Percentiles rank a stretch among this genome's conserved stretches.
These are phyloP conservation scores for Philhelius pedissequus DNA, from an alignment of 2,888 invertebrate species.

Conservation along the genomic window DNA sequence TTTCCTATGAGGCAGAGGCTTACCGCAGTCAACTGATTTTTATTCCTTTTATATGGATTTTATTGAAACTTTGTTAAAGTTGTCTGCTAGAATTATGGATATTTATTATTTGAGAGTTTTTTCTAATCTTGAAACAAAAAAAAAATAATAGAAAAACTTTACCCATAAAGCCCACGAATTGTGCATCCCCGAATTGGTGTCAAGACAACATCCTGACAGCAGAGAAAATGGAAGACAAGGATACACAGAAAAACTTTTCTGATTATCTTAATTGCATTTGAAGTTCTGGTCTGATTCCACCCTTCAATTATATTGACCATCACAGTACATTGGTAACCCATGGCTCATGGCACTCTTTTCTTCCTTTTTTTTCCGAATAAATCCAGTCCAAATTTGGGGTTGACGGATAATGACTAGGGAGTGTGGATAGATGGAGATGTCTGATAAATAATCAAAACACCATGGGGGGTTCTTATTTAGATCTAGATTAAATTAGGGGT, in stretches of 20 bases:
- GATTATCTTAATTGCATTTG: slow-evolving; percentile 67
- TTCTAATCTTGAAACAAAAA: neutral
- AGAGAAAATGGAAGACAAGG: neutral
- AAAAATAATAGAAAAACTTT: slow-evolving; percentile 31
- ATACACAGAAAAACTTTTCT: slow-evolving; percentile 51
- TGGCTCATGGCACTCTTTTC: slow-evolving; percentile 7
- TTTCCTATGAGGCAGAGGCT: neutral
- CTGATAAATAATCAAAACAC: slow-evolving; percentile 49
- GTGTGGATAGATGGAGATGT: slow-evolving; percentile 29
- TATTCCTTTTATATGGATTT: neutral
- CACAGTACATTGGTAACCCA: neutral
- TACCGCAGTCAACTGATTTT: slow-evolving; percentile 49
- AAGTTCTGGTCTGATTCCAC: slow-evolving; percentile 25
- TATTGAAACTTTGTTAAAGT: slow-evolving; percentile 53
- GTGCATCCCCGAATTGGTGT: slow-evolving; percentile 44
- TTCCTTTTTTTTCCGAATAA: too few species aligned
- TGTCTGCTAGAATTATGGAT: slow-evolving; percentile 57
- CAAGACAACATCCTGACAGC: slow-evolving; percentile 40
- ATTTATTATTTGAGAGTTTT: slow-evolving; percentile 35
- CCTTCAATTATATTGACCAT: slow-evolving; percentile 46
- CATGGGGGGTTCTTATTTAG: neutral
- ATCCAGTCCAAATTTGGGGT: slow-evolving; percentile 18
- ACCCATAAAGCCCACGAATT: slow-evolving; percentile 18
- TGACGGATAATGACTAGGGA: slow-evolving; percentile 12
- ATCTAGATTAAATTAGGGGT: slow-evolving; percentile 58